Evolutionary conservation across 2,797 vertebrate species (phyloP), one percentile per base, ranked within the genome.

Genomic region (Microctenopoma stevenorrisi): DNA sequence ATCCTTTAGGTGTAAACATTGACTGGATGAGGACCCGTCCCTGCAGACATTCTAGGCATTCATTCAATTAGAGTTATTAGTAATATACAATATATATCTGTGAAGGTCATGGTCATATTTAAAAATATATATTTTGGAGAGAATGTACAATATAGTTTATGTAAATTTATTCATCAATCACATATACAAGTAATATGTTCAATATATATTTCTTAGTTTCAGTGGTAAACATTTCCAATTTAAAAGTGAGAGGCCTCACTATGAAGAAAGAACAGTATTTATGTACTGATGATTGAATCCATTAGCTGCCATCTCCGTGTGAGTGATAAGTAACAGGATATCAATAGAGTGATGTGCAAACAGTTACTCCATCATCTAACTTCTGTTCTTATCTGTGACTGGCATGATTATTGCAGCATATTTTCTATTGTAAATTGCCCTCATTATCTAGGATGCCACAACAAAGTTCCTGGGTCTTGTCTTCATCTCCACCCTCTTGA

Each of bases 401-500:
- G 33, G 7, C 5, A 12, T 44, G 30, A 57, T 48, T 67, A 44
- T 66, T 57, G 46, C 33, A 53, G 54, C n/a, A 49, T 30, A 28
- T 42, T 37, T 54, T 46, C 4, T 28, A 43, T 10, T 54, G 5
- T n/a, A 5, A 35, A 3, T 2, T 47, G 2, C 33, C 13, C 7
- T 53, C 26, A 0, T 69, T 67, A 76, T 83, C 81, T 71, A 95
- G 16, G 76, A 70, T 33, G n/a, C 62, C 75, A 74, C 76, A 4
- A 46, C 28, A 77, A 92, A 82, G 74, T 72, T 77, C 47, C 50
- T 84, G 35, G 93, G 92, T 66, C 94, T 92, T 0, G 91, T 94
- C 87, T 95, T 95, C 93, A 94, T 94, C 87, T 95, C 94, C 38
- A 94, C 90, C 40, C 75, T 93, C 78, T 94, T 95, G 79, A 95